Base-by-base conservation (phyloP, 2,113 vertebrate genomes). In the Mellivora capensis region DNA sequence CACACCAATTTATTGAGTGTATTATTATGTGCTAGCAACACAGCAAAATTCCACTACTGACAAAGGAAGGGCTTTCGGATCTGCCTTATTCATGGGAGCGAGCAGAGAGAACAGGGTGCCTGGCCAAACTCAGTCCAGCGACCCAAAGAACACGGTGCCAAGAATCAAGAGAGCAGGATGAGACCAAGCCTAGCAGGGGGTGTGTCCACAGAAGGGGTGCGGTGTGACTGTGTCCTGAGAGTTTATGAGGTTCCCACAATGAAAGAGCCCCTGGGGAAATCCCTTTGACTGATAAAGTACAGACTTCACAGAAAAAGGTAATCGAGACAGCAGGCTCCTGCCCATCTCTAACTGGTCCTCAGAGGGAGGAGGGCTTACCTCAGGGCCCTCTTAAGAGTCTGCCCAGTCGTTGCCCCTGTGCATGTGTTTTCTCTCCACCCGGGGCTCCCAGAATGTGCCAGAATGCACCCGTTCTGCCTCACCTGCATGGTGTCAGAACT, bases 41-140 rank as follows among this genome's bases (percentile, higher is more conserved):
- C 69, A 71, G 57, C 39, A 87, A 84, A 90, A 76, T 96, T 47
- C 21, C 76, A 67, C 69, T 84, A 12, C 52, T 17, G 37, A 57
- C 10, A 47, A 76, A 76, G n/a, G 18, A 69, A 90, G 49, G 23
- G 17, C 21, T 83, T 49, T 67, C 37, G 13, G 74, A 4, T 61
- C 34, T 49, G 59, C 67, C n/a, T 88, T 42, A 14, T 37, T 79
- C n/a, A 5, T 67, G 39, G 42, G 34, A 23, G 23, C 10, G 39
- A 72, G 27, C 20, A 31, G 27, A 15, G 37, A 61, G 34, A 47
- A 18, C 11, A 12, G 11, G 27, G 10, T 37, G 34, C 47, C 23
- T 37, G 20, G 37, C n/a, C 77, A 67, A 39, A 25, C 49, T 54
- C 25, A 1, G 15, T 47, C 12, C 21, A 62, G 37, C 12, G 37